These are phyloP conservation scores for Macroglossus sobrinus DNA, from an alignment of 2,113 vertebrate genomes.

Conservation along the genomic window DNA sequence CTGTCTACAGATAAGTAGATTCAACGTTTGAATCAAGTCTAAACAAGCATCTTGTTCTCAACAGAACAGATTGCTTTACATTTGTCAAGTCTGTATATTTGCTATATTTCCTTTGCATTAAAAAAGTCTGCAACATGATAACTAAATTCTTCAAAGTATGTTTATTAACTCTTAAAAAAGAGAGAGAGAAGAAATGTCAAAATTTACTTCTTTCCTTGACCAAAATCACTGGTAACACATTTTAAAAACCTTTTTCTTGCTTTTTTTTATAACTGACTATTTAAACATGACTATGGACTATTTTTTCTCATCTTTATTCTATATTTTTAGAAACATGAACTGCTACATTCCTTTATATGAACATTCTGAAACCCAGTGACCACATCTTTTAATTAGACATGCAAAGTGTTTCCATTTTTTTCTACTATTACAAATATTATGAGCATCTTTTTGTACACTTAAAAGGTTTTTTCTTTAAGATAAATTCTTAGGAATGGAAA, in stretches of 20 bases:
- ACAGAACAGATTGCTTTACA: neutral
- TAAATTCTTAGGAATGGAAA: constrained; percentile 44
- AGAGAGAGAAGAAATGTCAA: neutral
- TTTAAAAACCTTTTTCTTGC: neutral
- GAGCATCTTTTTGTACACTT: neutral
- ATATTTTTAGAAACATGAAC: neutral
- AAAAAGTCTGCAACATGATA: neutral
- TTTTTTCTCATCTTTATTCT: neutral
- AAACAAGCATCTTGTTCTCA: constrained; percentile 30
- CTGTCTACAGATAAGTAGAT: neutral
- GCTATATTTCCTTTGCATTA: constrained; percentile 16
- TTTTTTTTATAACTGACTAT: neutral
- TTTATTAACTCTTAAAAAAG: neutral
- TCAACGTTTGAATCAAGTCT: constrained; percentile 23
- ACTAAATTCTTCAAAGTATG: neutral
- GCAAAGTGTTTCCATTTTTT: neutral
- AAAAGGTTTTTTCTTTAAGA: constrained; percentile 2
- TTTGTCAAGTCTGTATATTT: neutral
- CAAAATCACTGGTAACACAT: neutral
- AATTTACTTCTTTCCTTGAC: neutral
- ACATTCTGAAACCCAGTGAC: neutral
- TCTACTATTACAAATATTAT: neutral
- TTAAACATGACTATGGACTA: neutral
- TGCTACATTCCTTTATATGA: neutral
- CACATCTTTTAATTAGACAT: neutral